Evolutionary conservation across 2,113 vertebrate species (phyloP).

Genomic region (Odocoileus virginianus): DNA sequence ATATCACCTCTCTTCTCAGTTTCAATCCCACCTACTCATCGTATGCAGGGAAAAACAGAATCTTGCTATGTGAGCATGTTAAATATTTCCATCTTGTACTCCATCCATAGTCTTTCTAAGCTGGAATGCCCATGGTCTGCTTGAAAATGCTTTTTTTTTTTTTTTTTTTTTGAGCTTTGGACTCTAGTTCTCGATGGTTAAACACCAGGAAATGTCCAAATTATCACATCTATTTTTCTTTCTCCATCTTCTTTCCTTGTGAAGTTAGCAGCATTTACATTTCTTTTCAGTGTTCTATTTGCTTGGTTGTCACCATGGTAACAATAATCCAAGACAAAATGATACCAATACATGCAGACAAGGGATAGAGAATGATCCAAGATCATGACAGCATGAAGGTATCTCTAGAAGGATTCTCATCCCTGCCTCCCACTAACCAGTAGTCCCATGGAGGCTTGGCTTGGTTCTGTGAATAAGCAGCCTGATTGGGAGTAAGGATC

Average conservation of each 20-base stretch:
- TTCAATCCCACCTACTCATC: not conserved
- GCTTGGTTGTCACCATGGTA: not conserved
- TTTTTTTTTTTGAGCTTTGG: not conserved
- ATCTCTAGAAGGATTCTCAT: not conserved
- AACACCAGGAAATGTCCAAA: not conserved
- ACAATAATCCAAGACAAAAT: constrained; percentile 11
- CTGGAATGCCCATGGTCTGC: not conserved
- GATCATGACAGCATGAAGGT: not conserved
- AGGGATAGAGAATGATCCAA: not conserved
- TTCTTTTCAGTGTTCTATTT: not conserved
- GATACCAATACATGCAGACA: not conserved
- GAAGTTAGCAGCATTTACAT: not conserved
- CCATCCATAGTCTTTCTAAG: not conserved
- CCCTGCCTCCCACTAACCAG: accelerated
- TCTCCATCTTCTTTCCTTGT: not conserved
- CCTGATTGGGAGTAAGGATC: not conserved
- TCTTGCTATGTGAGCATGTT: not conserved
- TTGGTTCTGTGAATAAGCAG: not conserved
- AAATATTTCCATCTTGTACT: not conserved
- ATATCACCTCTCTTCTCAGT: not conserved
- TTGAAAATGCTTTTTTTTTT: not conserved
- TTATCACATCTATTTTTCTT: not conserved
- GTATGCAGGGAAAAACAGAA: not conserved
- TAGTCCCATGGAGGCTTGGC: not conserved
- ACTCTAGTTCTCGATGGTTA: not conserved